phyloP scores from a whole-genome alignment of 2,113 vertebrate genomes.

The Peromyscus californicus region DNA sequence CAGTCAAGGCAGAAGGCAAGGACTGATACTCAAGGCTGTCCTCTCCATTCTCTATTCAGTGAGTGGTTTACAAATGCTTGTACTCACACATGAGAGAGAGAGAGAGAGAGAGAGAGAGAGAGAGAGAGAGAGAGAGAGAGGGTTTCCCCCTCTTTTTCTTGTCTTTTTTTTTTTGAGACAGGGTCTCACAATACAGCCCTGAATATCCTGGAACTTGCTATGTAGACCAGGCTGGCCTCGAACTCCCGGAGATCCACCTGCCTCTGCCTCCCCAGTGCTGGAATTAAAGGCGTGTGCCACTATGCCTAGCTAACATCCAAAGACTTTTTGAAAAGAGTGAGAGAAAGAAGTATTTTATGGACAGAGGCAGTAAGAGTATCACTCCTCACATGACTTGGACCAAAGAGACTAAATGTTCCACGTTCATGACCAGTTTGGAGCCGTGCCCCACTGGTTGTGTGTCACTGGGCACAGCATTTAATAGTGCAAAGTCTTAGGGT shows the following conservation, averaged over 20 bases:
- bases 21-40: neutral
- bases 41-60: neutral
- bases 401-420: neutral
- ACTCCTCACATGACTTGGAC: neutral
- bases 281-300: neutral
- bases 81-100: neutral
- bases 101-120: too few species aligned
- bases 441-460: neutral
- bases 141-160: too few species aligned
- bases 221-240: neutral
- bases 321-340: neutral
- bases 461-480: neutral
- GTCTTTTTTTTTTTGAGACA: neutral
- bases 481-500: neutral
- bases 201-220: neutral
- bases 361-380: neutral
- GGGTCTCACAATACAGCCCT: neutral
- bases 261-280: neutral
- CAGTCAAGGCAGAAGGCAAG: neutral
- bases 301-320: neutral
- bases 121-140: too few species aligned
- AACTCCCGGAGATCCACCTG: neutral
- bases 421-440: neutral
- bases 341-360: neutral
- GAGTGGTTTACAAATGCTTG: neutral